Base-by-base conservation (phyloP, 1,140 invertebrate genomes). In the Leptopilina clavipes region DNA sequence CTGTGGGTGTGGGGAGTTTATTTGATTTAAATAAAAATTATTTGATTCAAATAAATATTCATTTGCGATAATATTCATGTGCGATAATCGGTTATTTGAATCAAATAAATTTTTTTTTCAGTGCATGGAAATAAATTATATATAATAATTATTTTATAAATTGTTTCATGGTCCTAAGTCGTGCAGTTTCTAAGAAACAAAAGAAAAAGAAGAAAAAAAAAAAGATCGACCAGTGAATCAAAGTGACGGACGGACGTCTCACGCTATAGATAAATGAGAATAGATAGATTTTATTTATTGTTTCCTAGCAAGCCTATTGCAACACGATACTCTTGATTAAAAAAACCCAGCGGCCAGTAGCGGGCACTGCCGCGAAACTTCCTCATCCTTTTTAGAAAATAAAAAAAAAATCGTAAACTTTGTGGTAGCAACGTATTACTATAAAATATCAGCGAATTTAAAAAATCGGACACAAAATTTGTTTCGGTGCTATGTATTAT, bases 281-380 rank as follows among this genome's bases (percentile, higher is more conserved):
- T 88, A 88, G 87, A 86, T 89, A 87, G 85, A 88, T 87, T 88
- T 89, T 90, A 90, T 90, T 90, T 90, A 89, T 90, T 90, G 85
- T 89, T 89, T 88, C 81, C 81, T 84, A 85, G 83, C 77, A 82
- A 87, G 82, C 79, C 76, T 80, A 76, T 44, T 79, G 76, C 31
- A 70, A 71, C 73, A 56, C 25, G 78, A 81, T 77, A 79, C 73
- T 81, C 77, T 70, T 40, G 37, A 40, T 40, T 40, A 40, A 17
- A 43, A 52, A 70, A 71, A 78, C 83, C 45, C 79, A 81, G 84
- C 86, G 86, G 84, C 83, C 85, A 86, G 86, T 87, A 88, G 85
- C 83, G 84, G 85, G 81, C 82, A 86, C 85, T 87, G 84, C 81
- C 83, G 82, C 83, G 72, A 71, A 79, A 82, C 82, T 85, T 86